Percentiles rank a stretch among this genome's conserved stretches.
These are phyloP conservation scores for Parotocinclus haroldoi DNA, from an alignment of 2,797 vertebrate species.

Conservation along the genomic window DNA sequence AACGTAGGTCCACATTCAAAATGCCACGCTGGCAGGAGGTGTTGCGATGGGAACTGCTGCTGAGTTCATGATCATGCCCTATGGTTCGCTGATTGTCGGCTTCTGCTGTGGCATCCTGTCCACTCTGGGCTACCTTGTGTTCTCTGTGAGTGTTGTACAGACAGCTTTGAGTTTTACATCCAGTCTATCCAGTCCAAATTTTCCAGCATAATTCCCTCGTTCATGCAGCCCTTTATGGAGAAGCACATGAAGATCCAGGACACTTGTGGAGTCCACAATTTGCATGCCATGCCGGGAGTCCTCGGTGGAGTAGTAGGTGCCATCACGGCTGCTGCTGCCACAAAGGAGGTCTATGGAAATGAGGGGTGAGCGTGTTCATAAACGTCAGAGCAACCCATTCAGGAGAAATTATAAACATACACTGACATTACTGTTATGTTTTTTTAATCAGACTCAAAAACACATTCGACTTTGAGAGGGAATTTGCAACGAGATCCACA, in stretches of 20 bases:
- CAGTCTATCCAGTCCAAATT: background rate
- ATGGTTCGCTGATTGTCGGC: conserved; percentile 87
- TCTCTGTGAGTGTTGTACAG: conserved; percentile 76
- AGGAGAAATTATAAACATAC: too few relatives aligned
- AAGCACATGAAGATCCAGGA: conserved; percentile 84
- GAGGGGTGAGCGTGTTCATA: conserved; percentile 73
- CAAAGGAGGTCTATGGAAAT: conserved; percentile 68
- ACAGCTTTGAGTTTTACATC: background rate
- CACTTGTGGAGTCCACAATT: conserved; percentile 92
- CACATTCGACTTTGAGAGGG: conserved; percentile 67
- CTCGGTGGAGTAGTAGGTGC: conserved; percentile 88
- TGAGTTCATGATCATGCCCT: conserved; percentile 90
- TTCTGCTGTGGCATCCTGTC: conserved; percentile 84
- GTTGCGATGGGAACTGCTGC: conserved; percentile 90
- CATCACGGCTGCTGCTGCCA: conserved; percentile 80
- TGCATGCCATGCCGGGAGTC: conserved; percentile 88
- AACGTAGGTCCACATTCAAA: conserved; percentile 91
- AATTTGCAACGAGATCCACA: conserved; percentile 47
- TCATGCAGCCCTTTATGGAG: conserved; percentile 82
- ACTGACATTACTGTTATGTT: too few relatives aligned
- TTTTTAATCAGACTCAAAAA: conserved; percentile 64
- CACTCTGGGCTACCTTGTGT: conserved; percentile 81
- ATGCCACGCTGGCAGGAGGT: conserved; percentile 86
- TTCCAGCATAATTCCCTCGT: conserved; percentile 5
- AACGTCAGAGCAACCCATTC: too few relatives aligned